Conservation (phyloP, 2,113 vertebrate species). For the Sporophila hypoxantha region DNA sequence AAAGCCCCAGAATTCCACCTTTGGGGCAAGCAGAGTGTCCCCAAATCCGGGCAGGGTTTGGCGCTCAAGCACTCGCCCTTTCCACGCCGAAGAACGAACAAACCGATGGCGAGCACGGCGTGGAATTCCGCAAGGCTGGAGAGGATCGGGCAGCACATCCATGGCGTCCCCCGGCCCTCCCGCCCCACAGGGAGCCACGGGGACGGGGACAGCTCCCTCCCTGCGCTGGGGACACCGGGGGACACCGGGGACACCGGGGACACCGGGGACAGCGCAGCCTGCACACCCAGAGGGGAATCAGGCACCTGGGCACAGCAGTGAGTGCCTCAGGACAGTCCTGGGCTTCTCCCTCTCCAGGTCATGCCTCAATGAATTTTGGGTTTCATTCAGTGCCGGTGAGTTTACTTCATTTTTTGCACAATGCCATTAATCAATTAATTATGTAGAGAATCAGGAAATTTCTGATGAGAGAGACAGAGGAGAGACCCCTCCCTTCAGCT, state of each 20-base stretch:
- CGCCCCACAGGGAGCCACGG: fast-evolving
- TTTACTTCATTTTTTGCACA: background rate
- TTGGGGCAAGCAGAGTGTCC: fast-evolving
- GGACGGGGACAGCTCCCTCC: background rate
- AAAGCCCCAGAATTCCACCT: fast-evolving
- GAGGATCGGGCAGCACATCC: fast-evolving
- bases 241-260: no score
- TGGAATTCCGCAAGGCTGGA: background rate
- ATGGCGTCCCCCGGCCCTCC: fast-evolving
- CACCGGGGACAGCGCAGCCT: fast-evolving
- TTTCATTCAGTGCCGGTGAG: fast-evolving
- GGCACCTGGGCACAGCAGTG: background rate
- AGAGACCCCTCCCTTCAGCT: background rate
- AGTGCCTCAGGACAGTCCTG: no score
- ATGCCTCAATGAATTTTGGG: background rate
- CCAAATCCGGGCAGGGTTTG: no score
- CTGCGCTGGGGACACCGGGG: no score
- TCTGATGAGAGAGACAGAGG: background rate
- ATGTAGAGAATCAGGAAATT: background rate
- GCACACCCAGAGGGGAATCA: fast-evolving
- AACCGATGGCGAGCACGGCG: fast-evolving
- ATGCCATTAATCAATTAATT: background rate
- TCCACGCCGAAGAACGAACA: fast-evolving
- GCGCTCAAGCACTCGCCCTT: background rate
- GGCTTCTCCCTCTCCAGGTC: background rate